These are phyloP conservation scores for Sarotherodon lohbergeri DNA, from an alignment of 2,113 vertebrate species.

Conservation along the genomic window DNA sequence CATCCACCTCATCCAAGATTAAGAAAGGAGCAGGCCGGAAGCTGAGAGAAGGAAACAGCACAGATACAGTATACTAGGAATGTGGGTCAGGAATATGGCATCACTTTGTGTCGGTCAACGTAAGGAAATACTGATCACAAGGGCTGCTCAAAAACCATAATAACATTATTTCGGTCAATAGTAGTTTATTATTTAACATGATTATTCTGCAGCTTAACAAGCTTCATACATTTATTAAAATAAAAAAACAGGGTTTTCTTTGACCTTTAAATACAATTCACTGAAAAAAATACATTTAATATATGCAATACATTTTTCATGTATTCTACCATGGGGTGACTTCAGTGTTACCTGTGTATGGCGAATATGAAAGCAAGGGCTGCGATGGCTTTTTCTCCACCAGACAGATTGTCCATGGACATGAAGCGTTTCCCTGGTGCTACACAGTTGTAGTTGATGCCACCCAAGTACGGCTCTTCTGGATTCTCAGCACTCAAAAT, in stretches of 20 bases:
- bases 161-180: neutral
- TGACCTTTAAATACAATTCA: neutral
- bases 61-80: neutral
- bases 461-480: slow-evolving; percentile 90
- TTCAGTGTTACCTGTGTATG: slow-evolving; percentile 81
- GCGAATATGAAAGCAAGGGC: slow-evolving; percentile 91
- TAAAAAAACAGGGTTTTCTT: neutral
- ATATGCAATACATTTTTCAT: neutral
- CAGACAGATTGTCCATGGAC: slow-evolving; percentile 94
- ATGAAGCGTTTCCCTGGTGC: slow-evolving; percentile 93
- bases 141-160: neutral
- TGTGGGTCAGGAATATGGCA: neutral
- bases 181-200: neutral
- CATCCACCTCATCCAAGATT: slow-evolving; percentile 92
- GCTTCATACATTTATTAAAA: neutral
- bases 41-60: slow-evolving; percentile 59
- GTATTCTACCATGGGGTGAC: neutral
- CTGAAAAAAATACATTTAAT: neutral
- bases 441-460: slow-evolving; percentile 89
- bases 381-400: slow-evolving; percentile 90
- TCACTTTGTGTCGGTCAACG: neutral
- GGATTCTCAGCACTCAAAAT: slow-evolving; percentile 88
- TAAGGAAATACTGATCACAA: neutral
- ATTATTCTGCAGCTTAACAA: neutral
- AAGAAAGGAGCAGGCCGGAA: slow-evolving; percentile 92